phyloP scores from a whole-genome alignment of 1,140 invertebrate species.

The Trypoxylus dichotomus region DNA sequence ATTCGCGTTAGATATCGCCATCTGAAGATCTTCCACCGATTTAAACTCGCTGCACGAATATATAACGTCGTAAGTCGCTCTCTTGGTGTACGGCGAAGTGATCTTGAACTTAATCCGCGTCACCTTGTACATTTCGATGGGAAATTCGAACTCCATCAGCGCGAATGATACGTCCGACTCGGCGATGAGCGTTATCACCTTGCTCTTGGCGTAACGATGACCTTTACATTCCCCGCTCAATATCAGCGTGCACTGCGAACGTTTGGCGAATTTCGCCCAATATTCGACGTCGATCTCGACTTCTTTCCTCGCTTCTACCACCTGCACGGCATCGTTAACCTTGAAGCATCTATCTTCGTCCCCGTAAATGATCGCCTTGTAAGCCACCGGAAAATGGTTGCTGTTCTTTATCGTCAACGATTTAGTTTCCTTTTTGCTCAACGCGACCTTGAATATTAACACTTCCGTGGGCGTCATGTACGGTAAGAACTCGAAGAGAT shows the following conservation, averaged over 20 bases:
- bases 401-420: slow-evolving; percentile 37
- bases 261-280: slow-evolving; percentile 34
- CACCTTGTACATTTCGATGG: slow-evolving; percentile 35
- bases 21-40: neutral
- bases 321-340: slow-evolving; percentile 28
- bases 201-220: slow-evolving; percentile 45
- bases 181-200: slow-evolving; percentile 48
- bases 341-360: slow-evolving; percentile 43
- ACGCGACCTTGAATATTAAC: slow-evolving; percentile 41
- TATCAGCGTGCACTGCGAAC: slow-evolving; percentile 43
- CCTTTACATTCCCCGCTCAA: slow-evolving; percentile 48
- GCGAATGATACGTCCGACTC: slow-evolving; percentile 30
- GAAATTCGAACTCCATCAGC: slow-evolving; percentile 18
- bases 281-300: slow-evolving; percentile 38
- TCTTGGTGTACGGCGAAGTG: neutral
- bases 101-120: neutral
- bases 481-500: slow-evolving; percentile 51
- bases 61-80: neutral
- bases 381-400: slow-evolving; percentile 36
- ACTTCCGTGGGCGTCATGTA: slow-evolving; percentile 45
- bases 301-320: slow-evolving; percentile 33
- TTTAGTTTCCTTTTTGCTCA: slow-evolving; percentile 35
- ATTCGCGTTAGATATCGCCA: neutral
- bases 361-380: slow-evolving; percentile 39
- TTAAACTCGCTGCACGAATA: neutral